Percentiles rank a stretch among this genome's conserved stretches.
Evolutionary conservation across 2,113 vertebrate species (phyloP).

Genomic region (Odobenus rosmarus): DNA sequence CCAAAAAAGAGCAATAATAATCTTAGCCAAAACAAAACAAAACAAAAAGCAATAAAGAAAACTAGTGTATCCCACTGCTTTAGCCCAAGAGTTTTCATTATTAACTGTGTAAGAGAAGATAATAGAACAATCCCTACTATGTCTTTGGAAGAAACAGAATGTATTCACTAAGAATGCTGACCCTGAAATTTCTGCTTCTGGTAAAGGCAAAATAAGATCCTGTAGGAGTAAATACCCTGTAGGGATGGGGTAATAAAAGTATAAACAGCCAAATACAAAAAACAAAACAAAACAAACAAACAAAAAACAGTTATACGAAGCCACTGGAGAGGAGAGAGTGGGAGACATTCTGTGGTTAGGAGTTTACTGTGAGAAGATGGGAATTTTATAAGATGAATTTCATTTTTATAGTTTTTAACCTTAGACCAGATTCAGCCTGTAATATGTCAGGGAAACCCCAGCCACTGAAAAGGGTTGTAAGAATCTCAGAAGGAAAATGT

Average conservation of each 20-base stretch:
- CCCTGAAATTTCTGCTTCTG: neutral
- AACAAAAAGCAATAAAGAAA: neutral
- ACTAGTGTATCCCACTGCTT: neutral
- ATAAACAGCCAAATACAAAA: neutral
- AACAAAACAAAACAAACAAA: neutral
- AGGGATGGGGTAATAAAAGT: neutral
- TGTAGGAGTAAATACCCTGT: neutral
- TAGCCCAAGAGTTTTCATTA: neutral
- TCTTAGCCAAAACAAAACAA: neutral
- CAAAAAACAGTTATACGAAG: neutral
- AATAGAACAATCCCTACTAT: neutral
- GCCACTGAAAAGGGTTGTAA: neutral
- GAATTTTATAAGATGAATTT: neutral
- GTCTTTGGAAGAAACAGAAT: neutral
- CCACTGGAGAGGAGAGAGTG: too few species aligned
- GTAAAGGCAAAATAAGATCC: neutral
- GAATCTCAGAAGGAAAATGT: neutral
- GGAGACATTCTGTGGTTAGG: neutral
- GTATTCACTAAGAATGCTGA: neutral
- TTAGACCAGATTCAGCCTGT: neutral
- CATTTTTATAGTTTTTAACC: neutral
- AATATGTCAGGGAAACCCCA: neutral
- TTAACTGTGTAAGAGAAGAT: neutral
- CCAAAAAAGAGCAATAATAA: neutral
- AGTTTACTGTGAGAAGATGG: too few species aligned